Evolutionary conservation across 1,140 invertebrate genomes (phyloP), one percentile per base, ranked within the genome.

Genomic region (Lethrus apterus): DNA sequence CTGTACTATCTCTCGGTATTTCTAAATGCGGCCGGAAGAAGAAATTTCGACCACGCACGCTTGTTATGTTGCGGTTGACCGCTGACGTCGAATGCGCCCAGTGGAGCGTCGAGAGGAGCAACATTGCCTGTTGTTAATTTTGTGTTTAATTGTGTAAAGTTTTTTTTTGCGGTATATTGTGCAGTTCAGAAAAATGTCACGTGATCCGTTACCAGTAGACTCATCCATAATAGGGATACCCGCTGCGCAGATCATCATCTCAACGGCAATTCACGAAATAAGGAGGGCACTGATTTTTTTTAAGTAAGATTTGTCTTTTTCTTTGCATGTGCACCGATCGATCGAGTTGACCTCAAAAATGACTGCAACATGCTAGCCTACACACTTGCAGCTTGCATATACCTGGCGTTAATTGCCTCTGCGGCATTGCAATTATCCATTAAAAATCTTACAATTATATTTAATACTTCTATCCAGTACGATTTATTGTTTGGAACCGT

Each of bases 171-270:
- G n/a, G 5, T 26, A 7, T 26, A 26, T 26, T n/a, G 5, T 5
- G 24, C 7, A 26, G 24, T 7, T 44, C 11, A 13, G 18, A 33
- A 44, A 42, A 42, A 53, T 58, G 54, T 52, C 52, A 29, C 50
- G 46, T 24, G 42, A 50, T 55, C 62, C 61, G 55, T 70, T 68
- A 62, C 64, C 65, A 43, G 68, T 72, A 62, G 70, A 72, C 47
- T 67, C 70, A 7, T 73, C 73, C 13, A 65, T 74, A 18, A 56
- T 77, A 23, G 73, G 71, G 2, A 69, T 76, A 32, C 76, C 76
- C 0, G 71, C 75, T 0, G 74, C 76, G 2, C 71, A 71, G 0
- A 74, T 75, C 24, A 74, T 77, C 44, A 72, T 78, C 26, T 74
- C 74, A 26, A 76, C 75, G 2, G 74, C 75, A 9, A 60, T 77